Conservation (phyloP, 2,888 invertebrate species). For the Girardia tigrina region DNA sequence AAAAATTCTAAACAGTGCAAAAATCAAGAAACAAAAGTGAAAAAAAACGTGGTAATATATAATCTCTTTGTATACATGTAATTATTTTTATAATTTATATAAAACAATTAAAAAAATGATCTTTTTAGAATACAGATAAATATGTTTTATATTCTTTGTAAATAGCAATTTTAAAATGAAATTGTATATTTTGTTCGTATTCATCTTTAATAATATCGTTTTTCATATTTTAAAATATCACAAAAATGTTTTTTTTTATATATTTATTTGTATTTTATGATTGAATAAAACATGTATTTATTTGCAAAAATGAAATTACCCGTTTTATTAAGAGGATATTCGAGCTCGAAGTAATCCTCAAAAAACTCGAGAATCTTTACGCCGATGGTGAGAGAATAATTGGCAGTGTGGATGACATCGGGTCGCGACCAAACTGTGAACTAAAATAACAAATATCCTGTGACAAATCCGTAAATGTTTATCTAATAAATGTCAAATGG, state of each 20-base stretch:
- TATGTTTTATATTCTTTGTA: too few species aligned
- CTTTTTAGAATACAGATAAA: too few species aligned
- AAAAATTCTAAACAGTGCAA: too few species aligned
- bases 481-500: background rate
- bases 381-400: constrained; percentile 28
- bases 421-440: constrained; percentile 46
- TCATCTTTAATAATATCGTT: background rate
- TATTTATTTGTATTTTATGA: background rate
- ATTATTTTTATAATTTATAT: too few species aligned
- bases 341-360: constrained; percentile 43
- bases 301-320: background rate
- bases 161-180: too few species aligned
- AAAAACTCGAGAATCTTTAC: constrained; percentile 43
- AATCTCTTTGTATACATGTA: too few species aligned
- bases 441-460: constrained; percentile 39
- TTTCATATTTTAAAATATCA: background rate
- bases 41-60: too few species aligned
- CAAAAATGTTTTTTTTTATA: background rate
- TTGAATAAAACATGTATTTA: background rate
- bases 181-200: background rate
- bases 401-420: constrained; percentile 39
- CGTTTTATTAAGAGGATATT: constrained; percentile 38
- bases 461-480: background rate
- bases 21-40: too few species aligned
- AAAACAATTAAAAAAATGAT: too few species aligned